Conservation (phyloP, 1,140 invertebrate genomes). For the Drosophila funebris region DNA sequence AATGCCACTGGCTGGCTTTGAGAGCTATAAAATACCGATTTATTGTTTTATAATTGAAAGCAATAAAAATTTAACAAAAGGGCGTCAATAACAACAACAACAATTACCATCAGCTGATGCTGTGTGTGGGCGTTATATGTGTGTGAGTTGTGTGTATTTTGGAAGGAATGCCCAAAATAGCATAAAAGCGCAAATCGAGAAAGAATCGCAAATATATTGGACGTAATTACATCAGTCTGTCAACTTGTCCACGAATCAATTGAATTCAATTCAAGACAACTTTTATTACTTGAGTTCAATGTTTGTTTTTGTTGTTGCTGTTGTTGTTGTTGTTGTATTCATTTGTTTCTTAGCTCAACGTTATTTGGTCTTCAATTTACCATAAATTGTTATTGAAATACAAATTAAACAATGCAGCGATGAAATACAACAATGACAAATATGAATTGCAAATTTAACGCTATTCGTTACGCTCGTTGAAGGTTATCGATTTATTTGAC, state of each 20-base stretch:
- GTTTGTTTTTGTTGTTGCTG: constrained; percentile 17
- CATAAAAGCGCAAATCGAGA: constrained; percentile 3
- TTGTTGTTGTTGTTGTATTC: no score
- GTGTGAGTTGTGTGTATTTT: constrained; percentile 39
- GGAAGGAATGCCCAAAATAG: background rate
- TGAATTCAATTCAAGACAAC: constrained; percentile 63
- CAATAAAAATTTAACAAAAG: constrained; percentile 57
- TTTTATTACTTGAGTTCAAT: constrained; percentile 32
- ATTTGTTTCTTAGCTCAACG: no score
- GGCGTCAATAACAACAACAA: constrained; percentile 21
- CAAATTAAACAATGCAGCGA: constrained; percentile 32
- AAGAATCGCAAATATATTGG: constrained; percentile 30
- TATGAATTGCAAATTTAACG: constrained; percentile 52
- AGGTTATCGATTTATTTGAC: constrained; percentile 33
- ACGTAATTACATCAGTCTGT: constrained; percentile 66
- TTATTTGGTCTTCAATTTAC: constrained; percentile 55
- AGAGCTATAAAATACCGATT: constrained; percentile 67
- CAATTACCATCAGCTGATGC: constrained; percentile 22
- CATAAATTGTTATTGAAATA: constrained; percentile 55
- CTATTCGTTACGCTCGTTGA: constrained; percentile 22
- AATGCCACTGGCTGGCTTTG: constrained; percentile 14
- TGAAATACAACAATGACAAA: background rate
- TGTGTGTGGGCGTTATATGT: constrained; percentile 43
- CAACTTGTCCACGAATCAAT: constrained; percentile 51
- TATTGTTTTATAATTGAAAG: constrained; percentile 75